These are phyloP conservation scores for Uloborus diversus DNA, from an alignment of 1,140 invertebrate species.

Conservation along the genomic window DNA sequence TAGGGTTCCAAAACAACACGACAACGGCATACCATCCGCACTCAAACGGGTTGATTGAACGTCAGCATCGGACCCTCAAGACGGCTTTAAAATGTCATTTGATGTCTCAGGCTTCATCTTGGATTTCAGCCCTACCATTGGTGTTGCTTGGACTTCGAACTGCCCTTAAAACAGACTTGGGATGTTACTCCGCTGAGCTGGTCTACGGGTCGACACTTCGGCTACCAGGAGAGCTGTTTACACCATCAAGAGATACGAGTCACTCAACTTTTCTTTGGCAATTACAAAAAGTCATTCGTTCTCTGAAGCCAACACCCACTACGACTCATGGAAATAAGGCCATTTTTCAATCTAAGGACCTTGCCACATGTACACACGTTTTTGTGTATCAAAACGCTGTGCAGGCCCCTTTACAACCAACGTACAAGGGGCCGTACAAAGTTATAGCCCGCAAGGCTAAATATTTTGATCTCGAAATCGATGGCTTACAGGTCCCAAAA, in stretches of 20 bases:
- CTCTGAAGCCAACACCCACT: neutral
- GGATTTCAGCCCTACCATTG: slow-evolving; percentile 56
- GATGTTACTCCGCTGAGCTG: slow-evolving; percentile 51
- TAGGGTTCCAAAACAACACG: neutral
- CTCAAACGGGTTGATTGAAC: slow-evolving; percentile 63
- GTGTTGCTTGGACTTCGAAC: slow-evolving; percentile 62
- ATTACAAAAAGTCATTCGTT: neutral
- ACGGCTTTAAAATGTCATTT: slow-evolving; percentile 51
- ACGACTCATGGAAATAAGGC: slow-evolving; percentile 2
- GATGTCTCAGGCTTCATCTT: too few relatives aligned
- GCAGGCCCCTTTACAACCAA: too few relatives aligned
- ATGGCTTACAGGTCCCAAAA: too few relatives aligned
- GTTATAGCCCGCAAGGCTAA: too few relatives aligned
- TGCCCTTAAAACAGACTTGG: slow-evolving; percentile 60
- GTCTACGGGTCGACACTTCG: slow-evolving; percentile 54
- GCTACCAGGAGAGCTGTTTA: slow-evolving; percentile 53
- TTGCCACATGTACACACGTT: too few relatives aligned
- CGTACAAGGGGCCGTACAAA: too few relatives aligned
- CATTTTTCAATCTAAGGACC: too few relatives aligned
- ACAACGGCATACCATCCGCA: slow-evolving; percentile 59
- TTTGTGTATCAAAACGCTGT: too few relatives aligned
- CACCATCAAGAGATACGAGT: neutral
- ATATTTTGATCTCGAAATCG: too few relatives aligned
- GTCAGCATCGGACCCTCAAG: slow-evolving; percentile 65
- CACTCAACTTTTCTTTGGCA: slow-evolving; percentile 18